phyloP scores from a whole-genome alignment of 2,113 vertebrate genomes.

The Microtus richardsoni region DNA sequence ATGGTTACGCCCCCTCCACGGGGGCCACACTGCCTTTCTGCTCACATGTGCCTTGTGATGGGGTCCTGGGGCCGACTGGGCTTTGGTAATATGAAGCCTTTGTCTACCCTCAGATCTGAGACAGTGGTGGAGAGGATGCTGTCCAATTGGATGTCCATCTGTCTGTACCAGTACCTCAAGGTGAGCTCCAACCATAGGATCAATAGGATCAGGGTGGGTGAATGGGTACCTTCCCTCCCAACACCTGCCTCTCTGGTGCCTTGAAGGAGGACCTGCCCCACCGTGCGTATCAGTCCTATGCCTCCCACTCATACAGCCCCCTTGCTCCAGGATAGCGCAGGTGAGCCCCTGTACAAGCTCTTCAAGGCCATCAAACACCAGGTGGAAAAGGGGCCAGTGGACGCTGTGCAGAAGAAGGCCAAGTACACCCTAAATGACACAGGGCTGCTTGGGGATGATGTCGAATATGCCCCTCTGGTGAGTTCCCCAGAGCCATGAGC shows the following conservation, averaged over 20 bases:
- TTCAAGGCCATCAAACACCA: conserved; percentile 99
- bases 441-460: conserved; percentile 95
- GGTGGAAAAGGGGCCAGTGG: conserved; percentile 97
- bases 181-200: conserved; percentile 77
- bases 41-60: fast-evolving
- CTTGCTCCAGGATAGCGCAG: conserved; percentile 92
- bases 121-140: conserved; percentile 99
- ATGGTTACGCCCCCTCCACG: fast-evolving
- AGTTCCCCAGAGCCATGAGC: conserved; percentile 57
- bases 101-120: conserved; percentile 90
- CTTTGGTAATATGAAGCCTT: not conserved
- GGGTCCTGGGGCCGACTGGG: not conserved
- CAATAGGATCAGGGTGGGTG: not conserved
- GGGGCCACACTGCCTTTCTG: not conserved
- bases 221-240: fast-evolving
- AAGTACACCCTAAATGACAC: conserved; percentile 99
- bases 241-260: fast-evolving
- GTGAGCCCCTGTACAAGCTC: conserved; percentile 96
- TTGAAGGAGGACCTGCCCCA: not conserved
- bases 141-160: conserved; percentile 99
- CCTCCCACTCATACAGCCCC: not conserved
- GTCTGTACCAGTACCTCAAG: conserved; percentile 98
- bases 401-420: conserved; percentile 96
- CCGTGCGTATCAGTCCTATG: fast-evolving
- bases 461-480: conserved; percentile 95